A percentile compares a stretch with the other conserved stretches of the same genome.
Conservation (phyloP, 2,113 vertebrate genomes). For the Marmota monax region DNA sequence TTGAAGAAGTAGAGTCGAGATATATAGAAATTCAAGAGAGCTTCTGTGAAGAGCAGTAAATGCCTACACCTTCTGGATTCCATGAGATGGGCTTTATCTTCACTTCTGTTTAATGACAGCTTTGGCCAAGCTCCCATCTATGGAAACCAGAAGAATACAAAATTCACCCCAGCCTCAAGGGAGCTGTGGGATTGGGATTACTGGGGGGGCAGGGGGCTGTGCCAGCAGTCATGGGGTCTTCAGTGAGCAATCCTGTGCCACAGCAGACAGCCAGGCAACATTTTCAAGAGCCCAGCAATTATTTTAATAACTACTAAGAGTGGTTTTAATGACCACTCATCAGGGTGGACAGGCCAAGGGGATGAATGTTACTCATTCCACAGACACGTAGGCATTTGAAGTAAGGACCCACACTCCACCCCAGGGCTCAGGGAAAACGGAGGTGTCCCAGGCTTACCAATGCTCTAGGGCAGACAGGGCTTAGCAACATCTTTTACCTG, state of each 20-base stretch:
- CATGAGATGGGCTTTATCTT: neutral
- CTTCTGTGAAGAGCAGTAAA: neutral
- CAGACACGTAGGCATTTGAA: neutral
- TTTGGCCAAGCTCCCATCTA: neutral
- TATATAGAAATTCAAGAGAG: neutral
- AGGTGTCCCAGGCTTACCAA: neutral
- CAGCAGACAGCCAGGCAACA: neutral
- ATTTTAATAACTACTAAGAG: slow-evolving; percentile 38
- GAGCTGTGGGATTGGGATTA: neutral
- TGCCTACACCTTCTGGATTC: neutral
- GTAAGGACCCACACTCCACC: rapidly evolving
- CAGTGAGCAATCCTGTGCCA: neutral
- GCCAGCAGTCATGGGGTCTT: neutral
- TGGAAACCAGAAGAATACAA: neutral
- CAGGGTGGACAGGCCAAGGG: neutral
- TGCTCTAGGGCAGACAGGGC: neutral
- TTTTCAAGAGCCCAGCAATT: slow-evolving; percentile 40
- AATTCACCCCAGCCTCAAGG: neutral
- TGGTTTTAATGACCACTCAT: neutral
- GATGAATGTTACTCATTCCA: neutral
- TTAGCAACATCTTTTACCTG: neutral
- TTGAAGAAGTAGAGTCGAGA: neutral
- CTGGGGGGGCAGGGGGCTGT: neutral
- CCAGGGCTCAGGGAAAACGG: neutral
- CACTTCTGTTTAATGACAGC: neutral